Evolutionary conservation across 2,113 vertebrate genomes (phyloP).

Genomic region (Coptodon bakossiorum): DNA sequence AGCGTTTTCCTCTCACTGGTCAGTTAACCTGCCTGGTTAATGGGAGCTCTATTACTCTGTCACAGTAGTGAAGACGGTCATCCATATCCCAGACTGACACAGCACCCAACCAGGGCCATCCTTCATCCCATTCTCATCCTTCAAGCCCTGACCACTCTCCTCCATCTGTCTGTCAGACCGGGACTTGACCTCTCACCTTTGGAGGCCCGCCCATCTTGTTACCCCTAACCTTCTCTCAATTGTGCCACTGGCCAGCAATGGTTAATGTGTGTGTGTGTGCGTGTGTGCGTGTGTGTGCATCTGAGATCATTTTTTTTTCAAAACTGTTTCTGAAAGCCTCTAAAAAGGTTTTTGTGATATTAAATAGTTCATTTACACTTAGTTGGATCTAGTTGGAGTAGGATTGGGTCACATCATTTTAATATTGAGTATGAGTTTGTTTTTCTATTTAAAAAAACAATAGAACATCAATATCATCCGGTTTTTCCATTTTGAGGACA

Average conservation of each 20-base stretch:
- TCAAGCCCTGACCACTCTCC: constrained; percentile 59
- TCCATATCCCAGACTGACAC: constrained; percentile 66
- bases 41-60: constrained; percentile 7
- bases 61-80: constrained; percentile 50
- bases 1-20: neutral
- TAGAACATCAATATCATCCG: neutral
- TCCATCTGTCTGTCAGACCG: constrained; percentile 66
- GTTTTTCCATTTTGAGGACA: neutral
- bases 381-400: neutral
- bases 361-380: neutral
- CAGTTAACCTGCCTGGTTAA: neutral
- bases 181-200: constrained; percentile 61
- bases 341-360: neutral
- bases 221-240: constrained; percentile 50
- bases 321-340: neutral
- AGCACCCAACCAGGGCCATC: constrained; percentile 47
- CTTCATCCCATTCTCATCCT: constrained; percentile 63
- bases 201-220: constrained; percentile 57
- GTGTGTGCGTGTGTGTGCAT: neutral
- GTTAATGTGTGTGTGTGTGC: neutral
- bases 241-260: constrained; percentile 39
- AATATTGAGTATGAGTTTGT: neutral
- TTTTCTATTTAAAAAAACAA: fast-evolving
- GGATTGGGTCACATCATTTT: neutral
- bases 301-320: neutral